Evolutionary conservation across 1,140 invertebrate species (phyloP), one percentile per base, ranked within the genome.

Genomic region (Psilanteris sp.): DNA sequence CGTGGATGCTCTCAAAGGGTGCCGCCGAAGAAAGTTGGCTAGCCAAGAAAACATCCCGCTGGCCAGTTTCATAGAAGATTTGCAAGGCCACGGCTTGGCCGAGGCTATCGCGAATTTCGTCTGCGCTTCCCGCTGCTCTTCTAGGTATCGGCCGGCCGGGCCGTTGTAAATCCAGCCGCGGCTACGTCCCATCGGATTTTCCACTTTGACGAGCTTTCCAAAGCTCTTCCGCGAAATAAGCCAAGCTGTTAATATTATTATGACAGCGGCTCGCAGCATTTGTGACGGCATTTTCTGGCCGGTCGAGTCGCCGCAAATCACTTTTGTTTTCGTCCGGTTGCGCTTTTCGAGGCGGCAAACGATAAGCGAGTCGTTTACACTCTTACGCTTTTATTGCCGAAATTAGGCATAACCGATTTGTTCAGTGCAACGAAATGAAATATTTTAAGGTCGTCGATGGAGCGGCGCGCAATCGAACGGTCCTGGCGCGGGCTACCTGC

Each of bases 11-110:
- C 16, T 55, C 44, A 59, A 70, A 70, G 41, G 66, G 8, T 14
- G 34, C 64, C 64, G 62, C 9, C 39, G 50, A 57, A 68, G 41
- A 68, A 67, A 55, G 48, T 66, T 44, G 10, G 1, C 10, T 9
- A 7, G 10, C 16, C 37, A n/a, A 44, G 37, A 52, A 62, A 50
- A 62, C 16, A 31, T 34, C 57, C 59, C 43, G 29, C 44, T 52
- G 59, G 27, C 18, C 11, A 41, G 43, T 14, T 50, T 62, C 44
- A 31, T 24, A 24, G 34, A 50, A 62, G 18, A 64, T 52, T 64
- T 52, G 59, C 59, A 64, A 64, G 59, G 59, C 36, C 50, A 34
- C 27, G 14, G 8, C 2, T 8, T 18, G 11, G 9, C 6, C 26
- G 29, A 26, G 10, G 16, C 7, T 26, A 27, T 54, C 9, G 57